These are phyloP conservation scores for Hirundo rustica DNA, from an alignment of 2,797 vertebrate species.

Conservation along the genomic window DNA sequence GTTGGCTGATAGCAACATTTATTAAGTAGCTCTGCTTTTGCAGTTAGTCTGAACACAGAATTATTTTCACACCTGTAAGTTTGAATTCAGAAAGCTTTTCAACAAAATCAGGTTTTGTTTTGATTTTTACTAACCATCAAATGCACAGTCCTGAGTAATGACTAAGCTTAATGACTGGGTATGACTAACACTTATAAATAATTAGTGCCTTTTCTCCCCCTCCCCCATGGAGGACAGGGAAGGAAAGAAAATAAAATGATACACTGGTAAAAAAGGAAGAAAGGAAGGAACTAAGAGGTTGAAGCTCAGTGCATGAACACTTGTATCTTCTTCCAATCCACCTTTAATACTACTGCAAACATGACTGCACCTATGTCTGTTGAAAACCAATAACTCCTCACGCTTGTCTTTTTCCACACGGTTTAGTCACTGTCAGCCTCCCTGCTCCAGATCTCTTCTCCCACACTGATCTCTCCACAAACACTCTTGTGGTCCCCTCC, in stretches of 20 bases:
- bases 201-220: constrained; percentile 45
- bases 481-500: neutral
- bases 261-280: neutral
- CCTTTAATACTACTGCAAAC: neutral
- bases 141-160: constrained; percentile 53
- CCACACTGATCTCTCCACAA: neutral
- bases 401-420: neutral
- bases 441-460: neutral
- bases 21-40: neutral
- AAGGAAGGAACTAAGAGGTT: neutral
- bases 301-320: neutral
- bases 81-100: neutral
- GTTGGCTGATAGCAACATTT: constrained; percentile 1
- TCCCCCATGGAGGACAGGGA: neutral
- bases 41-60: neutral
- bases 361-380: rapidly evolving
- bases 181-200: constrained; percentile 68
- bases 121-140: constrained; percentile 56
- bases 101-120: constrained; percentile 10
- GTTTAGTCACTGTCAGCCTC: neutral
- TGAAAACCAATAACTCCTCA: neutral
- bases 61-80: constrained; percentile 36
- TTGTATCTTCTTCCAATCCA: neutral
- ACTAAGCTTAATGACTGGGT: constrained; percentile 65
- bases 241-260: constrained; percentile 1